These are phyloP conservation scores for Hassar affinis DNA, from an alignment of 2,113 vertebrate genomes.

Conservation along the genomic window DNA sequence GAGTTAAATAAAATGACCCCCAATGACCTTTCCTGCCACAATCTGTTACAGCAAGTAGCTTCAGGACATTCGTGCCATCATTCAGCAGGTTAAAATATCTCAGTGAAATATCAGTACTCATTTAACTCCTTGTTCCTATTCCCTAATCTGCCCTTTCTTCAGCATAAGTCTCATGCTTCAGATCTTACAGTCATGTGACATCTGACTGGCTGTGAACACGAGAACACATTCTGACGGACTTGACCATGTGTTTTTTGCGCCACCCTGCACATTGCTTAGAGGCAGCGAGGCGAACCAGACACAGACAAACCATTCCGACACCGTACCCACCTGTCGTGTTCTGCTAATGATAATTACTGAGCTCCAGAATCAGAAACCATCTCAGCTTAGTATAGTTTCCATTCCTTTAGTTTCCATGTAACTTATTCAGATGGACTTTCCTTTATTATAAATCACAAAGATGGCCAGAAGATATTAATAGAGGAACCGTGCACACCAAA, in stretches of 20 bases:
- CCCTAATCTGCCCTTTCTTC: not conserved
- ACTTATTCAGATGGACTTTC: not conserved
- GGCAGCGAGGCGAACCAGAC: not conserved
- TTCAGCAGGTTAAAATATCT: no score
- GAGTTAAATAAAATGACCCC: not conserved
- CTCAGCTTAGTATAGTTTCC: no score
- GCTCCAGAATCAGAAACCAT: not conserved
- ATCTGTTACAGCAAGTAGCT: no score
- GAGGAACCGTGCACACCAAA: not conserved
- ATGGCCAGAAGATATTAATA: not conserved
- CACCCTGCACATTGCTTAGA: not conserved
- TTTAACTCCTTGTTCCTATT: not conserved
- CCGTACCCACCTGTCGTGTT: not conserved
- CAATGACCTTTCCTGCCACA: no score
- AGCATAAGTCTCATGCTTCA: not conserved
- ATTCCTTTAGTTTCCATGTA: no score
- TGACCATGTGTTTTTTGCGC: slow-evolving; percentile 34
- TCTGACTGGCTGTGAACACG: not conserved
- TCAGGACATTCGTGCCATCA: not conserved
- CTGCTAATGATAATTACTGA: not conserved
- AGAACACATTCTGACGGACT: slow-evolving; percentile 28
- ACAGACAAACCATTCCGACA: not conserved
- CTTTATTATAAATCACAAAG: not conserved
- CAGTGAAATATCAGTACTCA: not conserved
- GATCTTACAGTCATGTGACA: not conserved